Evolutionary conservation across 2,797 vertebrate genomes (phyloP).

Genomic region (Pseudotriccus pelzelni): DNA sequence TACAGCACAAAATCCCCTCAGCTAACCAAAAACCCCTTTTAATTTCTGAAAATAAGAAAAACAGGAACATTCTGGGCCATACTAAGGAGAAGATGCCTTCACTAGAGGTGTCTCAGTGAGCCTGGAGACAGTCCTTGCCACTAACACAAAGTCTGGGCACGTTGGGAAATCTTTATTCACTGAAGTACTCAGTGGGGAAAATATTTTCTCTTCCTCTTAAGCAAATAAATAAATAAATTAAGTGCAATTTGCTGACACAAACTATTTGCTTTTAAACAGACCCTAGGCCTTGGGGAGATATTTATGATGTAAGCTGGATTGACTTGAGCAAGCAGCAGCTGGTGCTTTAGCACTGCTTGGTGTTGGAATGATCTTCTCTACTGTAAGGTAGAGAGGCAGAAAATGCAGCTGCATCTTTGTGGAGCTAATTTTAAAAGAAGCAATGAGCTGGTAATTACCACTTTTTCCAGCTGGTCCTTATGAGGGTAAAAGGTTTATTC

Average conservation of each 20-base stretch:
- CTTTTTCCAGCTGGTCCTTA: constrained; percentile 40
- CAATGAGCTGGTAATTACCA: constrained; percentile 30
- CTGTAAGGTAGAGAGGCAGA: constrained; percentile 21
- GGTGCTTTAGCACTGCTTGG: constrained; percentile 15
- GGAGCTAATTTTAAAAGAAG: constrained; percentile 33
- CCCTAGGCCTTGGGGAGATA: constrained; percentile 30
- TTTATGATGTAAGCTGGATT: constrained; percentile 22
- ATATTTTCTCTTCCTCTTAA: not conserved
- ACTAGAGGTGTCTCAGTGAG: not conserved
- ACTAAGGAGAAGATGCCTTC: not conserved
- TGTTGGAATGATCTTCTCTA: constrained; percentile 15
- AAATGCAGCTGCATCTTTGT: constrained; percentile 56
- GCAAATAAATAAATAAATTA: constrained; percentile 19
- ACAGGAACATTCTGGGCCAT: not conserved
- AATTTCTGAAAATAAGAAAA: not conserved
- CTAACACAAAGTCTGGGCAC: not conserved
- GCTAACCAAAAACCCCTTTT: rapidly evolving
- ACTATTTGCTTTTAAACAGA: constrained; percentile 35
- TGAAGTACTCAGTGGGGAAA: not conserved
- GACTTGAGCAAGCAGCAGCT: constrained; percentile 56
- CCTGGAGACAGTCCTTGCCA: not conserved
- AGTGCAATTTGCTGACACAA: constrained; percentile 45
- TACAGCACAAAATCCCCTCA: rapidly evolving
- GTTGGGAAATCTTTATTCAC: constrained; percentile 2
- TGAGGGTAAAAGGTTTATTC: constrained; percentile 24